Conservation (phyloP, 2,113 vertebrate species). For the Calypte anna region DNA sequence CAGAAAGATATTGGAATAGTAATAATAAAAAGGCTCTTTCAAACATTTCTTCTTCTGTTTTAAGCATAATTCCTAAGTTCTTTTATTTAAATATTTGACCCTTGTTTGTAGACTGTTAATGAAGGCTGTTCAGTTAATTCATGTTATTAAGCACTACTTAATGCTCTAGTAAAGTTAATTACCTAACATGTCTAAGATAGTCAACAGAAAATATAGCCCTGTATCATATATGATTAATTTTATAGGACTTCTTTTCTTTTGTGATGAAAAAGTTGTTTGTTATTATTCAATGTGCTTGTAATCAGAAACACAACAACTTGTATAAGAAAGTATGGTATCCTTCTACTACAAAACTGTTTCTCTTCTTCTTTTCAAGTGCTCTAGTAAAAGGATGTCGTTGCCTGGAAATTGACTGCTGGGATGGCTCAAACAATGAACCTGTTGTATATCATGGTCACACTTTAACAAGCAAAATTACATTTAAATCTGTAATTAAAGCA, state of each 20-base stretch:
- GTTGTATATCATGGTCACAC: slow-evolving; percentile 89
- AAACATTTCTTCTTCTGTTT: neutral
- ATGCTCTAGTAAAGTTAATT: neutral
- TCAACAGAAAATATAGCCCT: neutral
- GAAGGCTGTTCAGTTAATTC: neutral
- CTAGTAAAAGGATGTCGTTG: slow-evolving; percentile 89
- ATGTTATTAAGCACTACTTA: neutral
- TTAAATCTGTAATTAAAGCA: slow-evolving; percentile 82
- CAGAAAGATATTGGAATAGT: neutral
- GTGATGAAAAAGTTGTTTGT: neutral
- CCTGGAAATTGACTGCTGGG: slow-evolving; percentile 92
- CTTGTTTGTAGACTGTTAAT: neutral
- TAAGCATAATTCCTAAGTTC: neutral
- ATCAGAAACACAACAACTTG: neutral
- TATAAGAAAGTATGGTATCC: neutral
- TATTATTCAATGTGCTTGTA: neutral
- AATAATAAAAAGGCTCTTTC: neutral
- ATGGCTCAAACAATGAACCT: slow-evolving; percentile 82
- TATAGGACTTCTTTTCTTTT: neutral
- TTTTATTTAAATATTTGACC: neutral
- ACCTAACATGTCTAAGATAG: neutral
- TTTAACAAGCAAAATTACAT: slow-evolving; percentile 86
- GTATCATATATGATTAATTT: neutral
- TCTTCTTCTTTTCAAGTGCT: slow-evolving; percentile 73
- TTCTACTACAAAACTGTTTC: neutral